These are phyloP conservation scores for Campylorhamphus procurvoides DNA, from an alignment of 2,113 vertebrate species.

Conservation along the genomic window DNA sequence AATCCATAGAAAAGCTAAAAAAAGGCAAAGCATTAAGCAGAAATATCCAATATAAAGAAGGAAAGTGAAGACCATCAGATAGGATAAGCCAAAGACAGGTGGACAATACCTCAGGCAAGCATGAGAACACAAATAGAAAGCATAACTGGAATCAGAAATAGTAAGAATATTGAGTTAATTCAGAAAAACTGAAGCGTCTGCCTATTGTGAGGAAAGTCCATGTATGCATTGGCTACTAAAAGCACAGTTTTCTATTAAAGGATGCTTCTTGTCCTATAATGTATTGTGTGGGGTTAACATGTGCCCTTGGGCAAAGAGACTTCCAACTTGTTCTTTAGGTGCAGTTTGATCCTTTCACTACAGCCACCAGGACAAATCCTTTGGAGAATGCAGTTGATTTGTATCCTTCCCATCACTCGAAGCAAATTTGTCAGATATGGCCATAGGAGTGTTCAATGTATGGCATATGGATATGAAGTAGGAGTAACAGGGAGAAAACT, in stretches of 20 bases:
- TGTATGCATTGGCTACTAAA: not conserved
- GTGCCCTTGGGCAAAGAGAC: not conserved
- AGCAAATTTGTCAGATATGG: not conserved
- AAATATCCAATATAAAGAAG: not conserved
- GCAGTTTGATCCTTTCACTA: not conserved
- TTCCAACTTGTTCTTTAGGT: not conserved
- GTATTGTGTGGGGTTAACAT: not conserved
- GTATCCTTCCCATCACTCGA: accelerated
- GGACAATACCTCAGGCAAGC: not conserved
- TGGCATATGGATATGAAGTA: not conserved
- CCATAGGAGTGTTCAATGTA: not conserved
- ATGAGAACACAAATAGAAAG: not conserved
- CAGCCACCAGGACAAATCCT: not conserved
- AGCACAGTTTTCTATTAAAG: not conserved
- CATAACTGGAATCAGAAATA: not conserved
- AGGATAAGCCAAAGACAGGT: not conserved
- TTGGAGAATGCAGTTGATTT: not conserved
- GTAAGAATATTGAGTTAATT: not conserved
- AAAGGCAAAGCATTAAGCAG: not conserved
- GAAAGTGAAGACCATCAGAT: not conserved
- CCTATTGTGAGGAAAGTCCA: not conserved
- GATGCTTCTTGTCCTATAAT: not conserved
- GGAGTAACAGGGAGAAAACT: not conserved
- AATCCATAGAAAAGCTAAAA: not conserved
- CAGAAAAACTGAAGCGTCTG: not conserved